Evolutionary conservation across 2,888 invertebrate species (phyloP), one percentile per base, ranked within the genome.

Genomic region (Clostera curtula): DNA sequence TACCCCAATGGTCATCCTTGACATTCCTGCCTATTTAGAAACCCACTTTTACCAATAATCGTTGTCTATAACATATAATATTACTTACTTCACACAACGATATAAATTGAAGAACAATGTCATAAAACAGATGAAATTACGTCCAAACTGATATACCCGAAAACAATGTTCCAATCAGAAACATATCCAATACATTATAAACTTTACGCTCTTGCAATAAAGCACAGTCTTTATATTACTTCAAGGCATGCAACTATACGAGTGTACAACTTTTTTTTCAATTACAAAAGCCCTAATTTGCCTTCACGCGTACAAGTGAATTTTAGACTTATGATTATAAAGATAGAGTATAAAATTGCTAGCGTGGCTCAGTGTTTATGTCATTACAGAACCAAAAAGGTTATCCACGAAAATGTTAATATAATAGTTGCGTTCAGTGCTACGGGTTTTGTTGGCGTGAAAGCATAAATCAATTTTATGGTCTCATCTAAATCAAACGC

Each of bases 401-500:
- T 74, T 80, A 82, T 82, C 76, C 79, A 82, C 83, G 82, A 82
- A 83, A 83, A 83, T 83, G 83, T 82, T 83, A 83, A 82, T 82
- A 80, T 82, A 79, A 83, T 83, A 83, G 83, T 83, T 82, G 77
- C 77, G n/a, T 77, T 79, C 80, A 77, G 80, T 79, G 69, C 74
- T 72, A 79, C 76, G 80, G 80, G 77, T 76, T 80, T 82, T 82
- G 83, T 82, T 83, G 76, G 84, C 84, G 84, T 80, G 82, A 84
- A 79, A 59, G 74, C 83, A 84, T 85, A 85, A 85, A 85, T 85
- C 84, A 85, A 84, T 84, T 85, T 85, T 85, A 85, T 85, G 75
- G 85, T 76, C 83, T 82, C 80, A 83, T 84, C 85, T 85, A 85
- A 85, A 85, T 85, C 85, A 85, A 84, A 83, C 84, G 82, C 76